Conservation (phyloP, 2,113 vertebrate genomes). For the Pongo abelii region DNA sequence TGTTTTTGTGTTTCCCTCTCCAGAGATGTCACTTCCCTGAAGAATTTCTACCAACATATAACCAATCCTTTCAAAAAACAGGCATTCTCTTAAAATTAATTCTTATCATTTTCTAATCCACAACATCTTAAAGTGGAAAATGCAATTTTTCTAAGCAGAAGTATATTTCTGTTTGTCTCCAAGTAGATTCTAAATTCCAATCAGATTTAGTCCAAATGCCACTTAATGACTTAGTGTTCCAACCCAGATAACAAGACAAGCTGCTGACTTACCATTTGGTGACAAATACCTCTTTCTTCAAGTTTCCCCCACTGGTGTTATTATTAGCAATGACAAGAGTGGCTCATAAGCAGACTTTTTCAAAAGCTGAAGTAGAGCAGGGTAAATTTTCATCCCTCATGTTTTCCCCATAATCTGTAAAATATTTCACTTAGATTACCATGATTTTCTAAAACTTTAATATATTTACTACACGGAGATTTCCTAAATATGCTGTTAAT, state of each 20-base stretch:
- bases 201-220: conserved; percentile 48
- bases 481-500: not conserved
- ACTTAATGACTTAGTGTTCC: not conserved
- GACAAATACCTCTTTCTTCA: conserved; percentile 67
- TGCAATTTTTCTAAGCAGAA: conserved; percentile 45
- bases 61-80: not conserved
- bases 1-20: not conserved
- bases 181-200: conserved; percentile 31
- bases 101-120: conserved; percentile 4
- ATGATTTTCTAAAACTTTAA: not conserved
- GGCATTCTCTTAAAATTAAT: conserved; percentile 14
- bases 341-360: conserved; percentile 1
- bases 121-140: conserved; percentile 16
- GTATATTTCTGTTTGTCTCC: not conserved
- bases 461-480: not conserved
- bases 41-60: conserved; percentile 37
- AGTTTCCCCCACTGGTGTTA: not conserved
- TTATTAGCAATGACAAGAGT: conserved; percentile 58
- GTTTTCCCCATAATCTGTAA: not conserved
- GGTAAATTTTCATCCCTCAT: not conserved
- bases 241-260: conserved; percentile 48
- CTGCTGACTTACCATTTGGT: conserved; percentile 47
- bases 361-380: conserved; percentile 5
- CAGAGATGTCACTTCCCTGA: not conserved
- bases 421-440: not conserved